Conservation (phyloP, 2,113 vertebrate genomes). For the Hippocampus abdominalis region DNA sequence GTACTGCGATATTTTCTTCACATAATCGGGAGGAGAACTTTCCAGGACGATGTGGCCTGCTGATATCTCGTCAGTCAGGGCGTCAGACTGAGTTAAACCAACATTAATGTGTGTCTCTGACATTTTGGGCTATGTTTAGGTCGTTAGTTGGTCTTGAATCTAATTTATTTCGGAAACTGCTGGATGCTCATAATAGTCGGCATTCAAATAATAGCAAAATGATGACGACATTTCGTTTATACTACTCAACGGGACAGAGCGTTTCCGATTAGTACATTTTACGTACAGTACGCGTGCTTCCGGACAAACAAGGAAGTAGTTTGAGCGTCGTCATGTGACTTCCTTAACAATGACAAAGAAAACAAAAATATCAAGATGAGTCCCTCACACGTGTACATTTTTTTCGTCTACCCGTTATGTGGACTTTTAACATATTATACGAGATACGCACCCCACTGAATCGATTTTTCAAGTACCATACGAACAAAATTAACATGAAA, state of each 20-base stretch:
- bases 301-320: constrained; percentile 32
- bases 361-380: not conserved
- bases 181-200: not conserved
- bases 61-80: not conserved
- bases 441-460: not conserved
- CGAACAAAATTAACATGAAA: not conserved
- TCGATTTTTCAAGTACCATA: not conserved
- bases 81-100: not conserved
- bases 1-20: constrained; percentile 16
- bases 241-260: not conserved
- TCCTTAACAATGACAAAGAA: constrained; percentile 20
- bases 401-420: not conserved
- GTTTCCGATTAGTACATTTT: not conserved
- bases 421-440: not conserved
- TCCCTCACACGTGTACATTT: not conserved
- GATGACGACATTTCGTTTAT: not conserved
- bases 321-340: not conserved
- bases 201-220: not conserved
- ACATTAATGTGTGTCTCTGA: not conserved
- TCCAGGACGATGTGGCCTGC: not conserved
- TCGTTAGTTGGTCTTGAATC: not conserved
- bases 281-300: not conserved
- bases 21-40: not conserved
- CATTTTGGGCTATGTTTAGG: constrained; percentile 8
- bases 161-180: not conserved